These are phyloP conservation scores for Odocoileus hemionus DNA, from an alignment of 2,113 vertebrate genomes.

Conservation along the genomic window DNA sequence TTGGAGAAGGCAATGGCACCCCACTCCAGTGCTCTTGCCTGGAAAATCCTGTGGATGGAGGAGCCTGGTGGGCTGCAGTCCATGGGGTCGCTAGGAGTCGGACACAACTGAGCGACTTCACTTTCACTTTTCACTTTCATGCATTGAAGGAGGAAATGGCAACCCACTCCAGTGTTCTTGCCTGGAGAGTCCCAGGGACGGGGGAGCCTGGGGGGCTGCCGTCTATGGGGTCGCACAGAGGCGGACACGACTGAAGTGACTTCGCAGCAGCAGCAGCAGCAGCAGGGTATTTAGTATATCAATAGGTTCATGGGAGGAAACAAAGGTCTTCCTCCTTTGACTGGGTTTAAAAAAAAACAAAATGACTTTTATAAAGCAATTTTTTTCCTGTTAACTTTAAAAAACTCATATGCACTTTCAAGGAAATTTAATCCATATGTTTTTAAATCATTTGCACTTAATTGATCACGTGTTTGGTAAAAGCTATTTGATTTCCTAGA, in stretches of 20 bases:
- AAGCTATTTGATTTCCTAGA: conserved; percentile 64
- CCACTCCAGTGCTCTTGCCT: too few species aligned
- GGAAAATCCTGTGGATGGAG: too few species aligned
- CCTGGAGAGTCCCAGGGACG: too few species aligned
- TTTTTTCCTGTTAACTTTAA: conserved; percentile 58
- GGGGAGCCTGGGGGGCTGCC: too few species aligned
- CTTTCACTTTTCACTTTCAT: too few species aligned
- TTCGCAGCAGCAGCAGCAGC: background rate
- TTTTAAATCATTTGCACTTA: conserved; percentile 64
- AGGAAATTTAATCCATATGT: conserved; percentile 68
- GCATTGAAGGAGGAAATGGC: too few species aligned
- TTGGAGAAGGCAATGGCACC: background rate
- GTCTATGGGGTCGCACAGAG: too few species aligned
- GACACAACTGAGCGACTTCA: too few species aligned
- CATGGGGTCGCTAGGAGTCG: too few species aligned
- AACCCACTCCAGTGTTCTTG: too few species aligned
- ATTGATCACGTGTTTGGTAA: conserved; percentile 68
- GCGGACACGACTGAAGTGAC: too few species aligned
- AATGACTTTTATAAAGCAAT: conserved; percentile 59
- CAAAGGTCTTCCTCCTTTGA: conserved; percentile 31
- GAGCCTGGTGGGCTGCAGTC: too few species aligned
- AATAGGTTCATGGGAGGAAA: conserved; percentile 10
- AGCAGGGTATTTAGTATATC: background rate
- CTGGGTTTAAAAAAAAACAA: conserved; percentile 27
- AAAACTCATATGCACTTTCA: conserved; percentile 52